phyloP scores from a whole-genome alignment of 2,797 vertebrate genomes.

The Champsocephalus gunnari region DNA sequence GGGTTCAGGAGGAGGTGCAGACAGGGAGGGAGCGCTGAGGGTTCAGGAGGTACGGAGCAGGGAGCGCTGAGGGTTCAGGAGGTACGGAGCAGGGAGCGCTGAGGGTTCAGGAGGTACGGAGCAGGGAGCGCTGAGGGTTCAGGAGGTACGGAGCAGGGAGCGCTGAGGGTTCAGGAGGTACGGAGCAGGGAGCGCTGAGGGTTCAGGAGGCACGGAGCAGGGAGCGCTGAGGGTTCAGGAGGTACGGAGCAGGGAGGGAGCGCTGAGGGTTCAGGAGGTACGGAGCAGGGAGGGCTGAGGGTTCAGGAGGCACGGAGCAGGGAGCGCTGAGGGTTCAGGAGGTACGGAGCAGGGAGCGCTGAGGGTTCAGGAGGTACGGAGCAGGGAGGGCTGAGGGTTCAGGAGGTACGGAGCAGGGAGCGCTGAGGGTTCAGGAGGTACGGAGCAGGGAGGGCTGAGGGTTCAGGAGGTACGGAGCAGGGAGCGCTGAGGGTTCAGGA shows the following conservation, averaged over 20 bases:
- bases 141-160: too few relatives aligned
- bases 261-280: background rate
- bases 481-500: background rate
- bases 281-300: too few relatives aligned
- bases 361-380: background rate
- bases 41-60: too few relatives aligned
- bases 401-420: too few relatives aligned
- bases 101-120: background rate
- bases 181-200: background rate
- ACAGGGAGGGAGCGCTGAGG: too few relatives aligned
- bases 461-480: too few relatives aligned
- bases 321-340: background rate
- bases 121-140: background rate
- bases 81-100: too few relatives aligned
- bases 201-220: too few relatives aligned
- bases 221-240: background rate
- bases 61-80: background rate
- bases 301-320: background rate
- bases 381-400: background rate
- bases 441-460: background rate
- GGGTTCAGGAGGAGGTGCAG: too few relatives aligned
- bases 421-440: background rate
- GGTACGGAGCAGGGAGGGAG: background rate
- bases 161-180: background rate
- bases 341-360: too few relatives aligned